Conservation (phyloP, 2,888 invertebrate genomes). For the Actias luna region DNA sequence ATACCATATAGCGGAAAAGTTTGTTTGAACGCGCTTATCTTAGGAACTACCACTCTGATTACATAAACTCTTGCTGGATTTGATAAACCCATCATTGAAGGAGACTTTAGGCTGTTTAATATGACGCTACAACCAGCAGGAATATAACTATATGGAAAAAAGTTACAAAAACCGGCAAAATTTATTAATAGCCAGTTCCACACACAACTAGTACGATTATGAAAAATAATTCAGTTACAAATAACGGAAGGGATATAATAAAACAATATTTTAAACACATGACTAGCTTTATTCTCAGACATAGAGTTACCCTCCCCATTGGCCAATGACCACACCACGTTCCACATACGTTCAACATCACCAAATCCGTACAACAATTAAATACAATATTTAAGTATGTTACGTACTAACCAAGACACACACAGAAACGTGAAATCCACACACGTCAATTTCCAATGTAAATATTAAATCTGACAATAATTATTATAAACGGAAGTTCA, state of each 20-base stretch:
- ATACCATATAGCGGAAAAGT: no score
- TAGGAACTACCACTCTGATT: no score
- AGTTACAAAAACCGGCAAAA: no score
- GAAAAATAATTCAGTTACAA: background rate
- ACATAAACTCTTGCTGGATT: no score
- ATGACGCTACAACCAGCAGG: no score
- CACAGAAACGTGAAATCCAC: slow-evolving; percentile 40
- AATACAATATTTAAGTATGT: slow-evolving; percentile 36
- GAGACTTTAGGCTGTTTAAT: no score
- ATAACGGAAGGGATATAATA: slow-evolving; percentile 35
- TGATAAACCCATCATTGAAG: no score
- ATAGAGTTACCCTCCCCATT: slow-evolving; percentile 38
- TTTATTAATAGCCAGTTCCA: no score
- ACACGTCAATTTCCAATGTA: slow-evolving; percentile 20
- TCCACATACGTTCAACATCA: slow-evolving; percentile 41
- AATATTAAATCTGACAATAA: background rate
- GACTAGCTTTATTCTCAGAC: slow-evolving; percentile 80
- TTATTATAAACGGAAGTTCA: no score
- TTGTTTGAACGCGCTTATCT: no score
- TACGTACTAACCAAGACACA: slow-evolving; percentile 42
- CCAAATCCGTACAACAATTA: slow-evolving; percentile 56
- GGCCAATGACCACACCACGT: slow-evolving; percentile 16
- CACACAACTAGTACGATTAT: background rate
- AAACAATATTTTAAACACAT: slow-evolving; percentile 70
- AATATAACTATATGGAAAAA: no score